These are phyloP conservation scores for Brachirus orientalis DNA, from an alignment of 2,113 vertebrate genomes.

Conservation along the genomic window DNA sequence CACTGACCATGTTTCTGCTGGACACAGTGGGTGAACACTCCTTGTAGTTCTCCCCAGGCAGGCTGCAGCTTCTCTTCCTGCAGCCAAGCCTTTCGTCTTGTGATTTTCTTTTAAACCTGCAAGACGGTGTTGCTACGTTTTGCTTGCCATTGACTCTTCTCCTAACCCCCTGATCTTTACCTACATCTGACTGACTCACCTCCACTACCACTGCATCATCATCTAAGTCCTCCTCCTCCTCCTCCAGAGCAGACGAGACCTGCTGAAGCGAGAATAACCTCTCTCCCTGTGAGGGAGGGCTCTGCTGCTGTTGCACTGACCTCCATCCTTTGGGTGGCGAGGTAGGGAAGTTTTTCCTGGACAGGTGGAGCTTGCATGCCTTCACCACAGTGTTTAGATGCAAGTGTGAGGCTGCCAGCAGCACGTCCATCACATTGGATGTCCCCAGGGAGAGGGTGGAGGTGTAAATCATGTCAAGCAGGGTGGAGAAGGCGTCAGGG, in stretches of 20 bases:
- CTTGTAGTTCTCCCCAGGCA: conserved; percentile 79
- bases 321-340: conserved; percentile 84
- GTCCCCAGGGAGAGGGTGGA: conserved; percentile 90
- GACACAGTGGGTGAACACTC: conserved; percentile 69
- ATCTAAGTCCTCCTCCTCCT: conserved; percentile 57
- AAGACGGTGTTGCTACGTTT: conserved; percentile 72
- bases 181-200: conserved; percentile 64
- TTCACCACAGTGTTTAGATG: conserved; percentile 93
- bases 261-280: conserved; percentile 88
- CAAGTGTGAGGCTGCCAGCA: conserved; percentile 92
- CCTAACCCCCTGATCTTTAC: conserved; percentile 24
- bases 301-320: conserved; percentile 56
- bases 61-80: conserved; percentile 80
- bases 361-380: conserved; percentile 93
- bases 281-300: conserved; percentile 41
- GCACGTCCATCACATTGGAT: conserved; percentile 95
- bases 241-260: conserved; percentile 85
- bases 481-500: conserved; percentile 90
- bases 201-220: conserved; percentile 51
- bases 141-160: conserved; percentile 71
- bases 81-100: conserved; percentile 74
- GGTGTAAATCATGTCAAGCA: conserved; percentile 96
- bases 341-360: conserved; percentile 89
- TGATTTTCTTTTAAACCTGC: conserved; percentile 88
- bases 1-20: conserved; percentile 42